Evolutionary conservation across 2,113 vertebrate genomes (phyloP), one percentile per base, ranked within the genome.

Genomic region (Lates calcarifer): DNA sequence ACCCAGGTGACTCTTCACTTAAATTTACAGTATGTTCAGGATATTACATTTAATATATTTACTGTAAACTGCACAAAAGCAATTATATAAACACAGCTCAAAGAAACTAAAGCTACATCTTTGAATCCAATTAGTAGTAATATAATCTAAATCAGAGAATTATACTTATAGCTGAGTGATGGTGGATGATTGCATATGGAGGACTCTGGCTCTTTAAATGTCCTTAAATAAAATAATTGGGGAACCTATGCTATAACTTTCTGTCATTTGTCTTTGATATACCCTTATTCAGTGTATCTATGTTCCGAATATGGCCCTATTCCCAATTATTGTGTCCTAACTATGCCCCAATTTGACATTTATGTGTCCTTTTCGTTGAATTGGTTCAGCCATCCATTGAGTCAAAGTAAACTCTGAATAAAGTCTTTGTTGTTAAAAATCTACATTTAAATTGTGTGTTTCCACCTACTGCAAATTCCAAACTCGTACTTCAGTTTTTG

Each of bases 401-500:
- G 37, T 26, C 17, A 83, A 77, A 37, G 10, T 20, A 87, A 71
- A 68, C 73, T 69, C 26, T 22, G 35, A 31, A 60, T 49, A 60
- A 45, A 64, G 37, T 87, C 43, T 77, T 79, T 85, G 37, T 58
- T 58, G 24, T 81, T 74, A 69, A 13, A 88, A 85, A 58, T 74
- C 62, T 83, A 64, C 56, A 66, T 85, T 80, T 88, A 78, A 82
- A 79, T 82, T 84, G 33, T 65, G 70, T 90, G 61, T 90, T 83
- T 91, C 74, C 80, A 87, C 82, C 72, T 68, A 73, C 33, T 70
- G 77, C 86, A 84, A 84, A 72, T 90, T 81, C 74, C 28, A 77
- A 77, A 33, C 79, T 74, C 62, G 77, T 29, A 73, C 68, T 84
- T 79, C 33, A 81, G 9, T 63, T 86, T 90, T 74, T 83, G 17